phyloP scores from a whole-genome alignment of 37 sponge, comb jelly and placozoan species.

The Eunapius fragilis region DNA sequence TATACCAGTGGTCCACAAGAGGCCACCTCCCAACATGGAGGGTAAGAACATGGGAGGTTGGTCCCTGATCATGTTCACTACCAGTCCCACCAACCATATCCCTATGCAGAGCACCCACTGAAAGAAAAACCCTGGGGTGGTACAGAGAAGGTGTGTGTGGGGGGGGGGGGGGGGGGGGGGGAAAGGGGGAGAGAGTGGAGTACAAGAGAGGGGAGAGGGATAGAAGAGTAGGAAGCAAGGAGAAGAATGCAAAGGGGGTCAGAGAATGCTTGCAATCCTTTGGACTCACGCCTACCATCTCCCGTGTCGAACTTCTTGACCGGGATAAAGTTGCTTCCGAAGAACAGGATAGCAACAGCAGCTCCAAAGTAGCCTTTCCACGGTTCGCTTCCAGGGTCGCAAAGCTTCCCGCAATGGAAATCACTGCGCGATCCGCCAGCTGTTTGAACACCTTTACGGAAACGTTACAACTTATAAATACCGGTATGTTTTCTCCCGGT shows the following conservation, averaged over 20 bases:
- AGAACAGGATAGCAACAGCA: constrained; percentile 64
- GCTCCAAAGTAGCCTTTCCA: constrained; percentile 55
- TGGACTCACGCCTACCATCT: constrained; percentile 59
- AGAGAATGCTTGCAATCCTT: too few species aligned
- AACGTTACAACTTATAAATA: background rate
- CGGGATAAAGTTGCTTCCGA: constrained; percentile 86
- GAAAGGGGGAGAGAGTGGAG: background rate
- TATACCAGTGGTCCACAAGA: constrained; percentile 78
- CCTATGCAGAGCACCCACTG: constrained; percentile 92
- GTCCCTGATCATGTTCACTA: constrained; percentile 55
- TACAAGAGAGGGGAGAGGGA: background rate
- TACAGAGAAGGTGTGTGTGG: background rate
- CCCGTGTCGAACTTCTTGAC: constrained; percentile 92
- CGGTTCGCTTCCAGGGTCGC: background rate
- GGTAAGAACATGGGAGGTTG: constrained; percentile 74
- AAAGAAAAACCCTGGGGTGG: constrained; percentile 76
- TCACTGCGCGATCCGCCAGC: background rate
- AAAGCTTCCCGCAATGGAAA: background rate
- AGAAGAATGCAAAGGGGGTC: background rate
- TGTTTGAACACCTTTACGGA: background rate
- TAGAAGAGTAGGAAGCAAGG: background rate
- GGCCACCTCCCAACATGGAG: constrained; percentile 63
- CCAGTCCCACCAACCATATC: constrained; percentile 82
- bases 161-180: background rate
- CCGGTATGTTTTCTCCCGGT: too few species aligned